Conservation (phyloP, 2,113 vertebrate genomes). For the pig (Sus scrofa) region T2T-Sscrofa CM000814.6:133958001-133958500, state of each 20-base stretch:
- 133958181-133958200: not conserved
- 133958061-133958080: not conserved
- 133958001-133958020: not conserved
- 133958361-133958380: constrained; percentile 73
- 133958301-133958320: not conserved
- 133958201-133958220: not conserved
- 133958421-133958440: constrained; percentile 76
- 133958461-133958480: constrained; percentile 81
- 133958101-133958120: not conserved
- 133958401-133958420: constrained; percentile 65
- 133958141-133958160: not conserved
- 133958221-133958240: not conserved
- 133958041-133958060: not conserved
- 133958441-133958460: constrained; percentile 76
- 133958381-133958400: constrained; percentile 41
- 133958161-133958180: not conserved
- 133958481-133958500: constrained; percentile 68
- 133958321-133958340: not conserved
- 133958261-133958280: not conserved
- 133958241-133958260: not conserved
- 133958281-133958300: not conserved
- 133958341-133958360: constrained; percentile 72
- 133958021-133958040: rapidly evolving
- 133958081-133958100: not conserved
- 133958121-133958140: not conserved